Evolutionary conservation across 2,113 vertebrate genomes (phyloP).

Genomic region (Cynocephalus volans): DNA sequence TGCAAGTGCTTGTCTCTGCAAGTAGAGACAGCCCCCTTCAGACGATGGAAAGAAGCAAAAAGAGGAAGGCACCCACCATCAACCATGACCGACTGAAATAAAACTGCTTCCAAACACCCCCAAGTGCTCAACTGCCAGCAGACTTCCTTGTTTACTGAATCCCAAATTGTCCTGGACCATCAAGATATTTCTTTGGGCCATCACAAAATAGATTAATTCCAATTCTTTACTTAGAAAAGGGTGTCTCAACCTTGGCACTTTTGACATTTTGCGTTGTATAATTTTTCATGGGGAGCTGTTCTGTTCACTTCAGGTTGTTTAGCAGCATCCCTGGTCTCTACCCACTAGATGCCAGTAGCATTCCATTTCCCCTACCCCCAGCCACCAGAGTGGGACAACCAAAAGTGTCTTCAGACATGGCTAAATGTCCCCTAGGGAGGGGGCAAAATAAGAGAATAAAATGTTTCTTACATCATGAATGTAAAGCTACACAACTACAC

Average conservation of each 20-base stretch:
- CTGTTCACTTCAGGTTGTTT: neutral
- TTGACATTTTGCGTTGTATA: neutral
- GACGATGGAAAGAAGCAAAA: neutral
- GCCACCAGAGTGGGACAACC: neutral
- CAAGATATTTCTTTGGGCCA: neutral
- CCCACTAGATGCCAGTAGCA: neutral
- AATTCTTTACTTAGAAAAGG: neutral
- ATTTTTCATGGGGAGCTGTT: neutral
- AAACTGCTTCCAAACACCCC: neutral
- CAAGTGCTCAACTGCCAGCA: neutral
- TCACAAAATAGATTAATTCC: neutral
- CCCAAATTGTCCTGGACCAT: neutral
- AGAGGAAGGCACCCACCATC: neutral
- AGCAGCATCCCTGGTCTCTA: neutral
- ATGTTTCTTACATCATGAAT: neutral
- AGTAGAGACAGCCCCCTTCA: neutral
- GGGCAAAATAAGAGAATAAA: neutral
- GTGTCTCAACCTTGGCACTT: neutral
- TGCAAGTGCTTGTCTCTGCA: neutral
- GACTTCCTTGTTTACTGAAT: neutral
- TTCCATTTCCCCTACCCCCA: too few species aligned
- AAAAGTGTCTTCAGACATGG: neutral
- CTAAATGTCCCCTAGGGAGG: neutral
- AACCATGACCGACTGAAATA: neutral
- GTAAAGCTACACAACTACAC: too few species aligned